Evolutionary conservation across 2,888 invertebrate species (phyloP), one percentile per base, ranked within the genome.

Genomic region (Tyria jacobaeae): DNA sequence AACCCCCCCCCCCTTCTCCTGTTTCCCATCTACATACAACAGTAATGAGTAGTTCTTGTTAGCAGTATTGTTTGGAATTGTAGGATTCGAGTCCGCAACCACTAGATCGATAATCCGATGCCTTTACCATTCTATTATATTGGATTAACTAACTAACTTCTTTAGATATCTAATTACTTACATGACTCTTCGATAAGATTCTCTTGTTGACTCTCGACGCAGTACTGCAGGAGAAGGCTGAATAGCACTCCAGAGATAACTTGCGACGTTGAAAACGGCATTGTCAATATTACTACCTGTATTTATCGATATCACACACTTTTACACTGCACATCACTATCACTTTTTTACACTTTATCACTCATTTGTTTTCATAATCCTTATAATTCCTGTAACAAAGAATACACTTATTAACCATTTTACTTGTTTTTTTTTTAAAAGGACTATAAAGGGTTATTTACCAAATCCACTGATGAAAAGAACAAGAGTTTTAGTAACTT

Each of bases 111-210:
- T n/a, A n/a, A n/a, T n/a, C n/a, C n/a, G n/a, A n/a, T n/a, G n/a
- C n/a, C n/a, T n/a, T n/a, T n/a, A n/a, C n/a, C n/a, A 44, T 3
- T 1, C 12, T 12, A 44, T 2, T 39, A 39, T 10, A 44, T 4
- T 17, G 27, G 31, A 34, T 1, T n/a, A n/a, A n/a, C n/a, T n/a
- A n/a, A n/a, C n/a, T n/a, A n/a, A n/a, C n/a, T n/a, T n/a, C n/a
- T n/a, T n/a, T n/a, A n/a, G n/a, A n/a, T n/a, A n/a, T n/a, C n/a
- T n/a, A n/a, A n/a, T n/a, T 60, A 85, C 91, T 87, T 57, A 92
- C 92, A 84, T 86, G 92, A 90, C 75, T 92, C 92, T 69, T 92
- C 92, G 52, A 92, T 88, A 7, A 92, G 84, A 34, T 90, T 89
- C 73, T 92, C 92, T 72, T 91, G 91, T 60, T 87, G 88, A 57